Evolutionary conservation across 1,140 invertebrate genomes (phyloP).

Genomic region (Bradysia coprophila): DNA sequence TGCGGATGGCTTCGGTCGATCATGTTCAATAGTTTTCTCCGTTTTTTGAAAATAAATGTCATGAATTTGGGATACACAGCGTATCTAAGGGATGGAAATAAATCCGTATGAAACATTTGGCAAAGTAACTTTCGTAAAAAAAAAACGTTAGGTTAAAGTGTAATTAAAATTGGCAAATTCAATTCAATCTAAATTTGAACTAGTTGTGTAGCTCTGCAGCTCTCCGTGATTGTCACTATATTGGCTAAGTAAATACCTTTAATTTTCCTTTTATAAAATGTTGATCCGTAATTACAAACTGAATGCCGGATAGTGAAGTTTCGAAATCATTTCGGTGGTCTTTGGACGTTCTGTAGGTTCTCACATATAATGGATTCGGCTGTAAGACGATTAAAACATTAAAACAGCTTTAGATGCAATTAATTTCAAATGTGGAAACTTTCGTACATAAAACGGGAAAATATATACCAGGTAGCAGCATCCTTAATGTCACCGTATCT

Average conservation of each 20-base stretch:
- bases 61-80: constrained; percentile 35
- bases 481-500: not conserved
- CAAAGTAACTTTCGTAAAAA: constrained; percentile 1
- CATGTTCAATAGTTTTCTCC: constrained; percentile 32
- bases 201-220: not conserved
- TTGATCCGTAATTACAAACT: constrained; percentile 30
- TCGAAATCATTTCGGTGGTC: constrained; percentile 19
- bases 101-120: not conserved
- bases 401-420: constrained; percentile 1
- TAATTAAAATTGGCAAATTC: not conserved
- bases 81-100: constrained; percentile 19
- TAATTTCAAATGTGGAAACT: not conserved
- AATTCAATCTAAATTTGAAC: not conserved
- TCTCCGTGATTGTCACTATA: not conserved
- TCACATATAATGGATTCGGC: constrained; percentile 19
- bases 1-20: constrained; percentile 14
- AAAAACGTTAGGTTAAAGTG: not conserved
- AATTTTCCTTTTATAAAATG: constrained; percentile 34
- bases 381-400: constrained; percentile 3
- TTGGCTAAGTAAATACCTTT: constrained; percentile 15
- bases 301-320: constrained; percentile 25
- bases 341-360: constrained; percentile 16
- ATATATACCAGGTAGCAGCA: not conserved
- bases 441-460: not conserved
- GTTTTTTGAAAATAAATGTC: constrained; percentile 39